These are phyloP conservation scores for Mastigias papua DNA, from an alignment of 30 jellyfish, hydroid and myxozoan species.

Conservation along the genomic window DNA sequence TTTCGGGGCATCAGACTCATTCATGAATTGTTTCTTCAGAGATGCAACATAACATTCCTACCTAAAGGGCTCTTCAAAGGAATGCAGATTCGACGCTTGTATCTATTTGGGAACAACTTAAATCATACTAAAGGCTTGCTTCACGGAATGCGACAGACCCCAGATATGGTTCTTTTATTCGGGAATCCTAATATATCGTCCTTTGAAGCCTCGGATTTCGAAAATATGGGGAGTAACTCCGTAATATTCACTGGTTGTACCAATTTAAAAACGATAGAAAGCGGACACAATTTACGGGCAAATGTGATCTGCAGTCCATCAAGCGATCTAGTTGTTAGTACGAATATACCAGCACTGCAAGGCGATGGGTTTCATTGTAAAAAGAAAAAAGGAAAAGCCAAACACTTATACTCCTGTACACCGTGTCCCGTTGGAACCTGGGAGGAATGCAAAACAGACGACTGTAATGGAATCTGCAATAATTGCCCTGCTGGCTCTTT, in stretches of 20 bases:
- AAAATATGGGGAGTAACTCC: conserved; percentile 16
- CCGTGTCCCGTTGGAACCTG: conserved; percentile 66
- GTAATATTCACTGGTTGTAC: conserved; percentile 26
- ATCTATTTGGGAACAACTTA: conserved; percentile 40
- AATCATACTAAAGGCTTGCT: conserved; percentile 23
- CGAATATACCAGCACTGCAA: not conserved
- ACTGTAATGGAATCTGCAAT: conserved; percentile 9
- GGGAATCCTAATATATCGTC: conserved; percentile 22
- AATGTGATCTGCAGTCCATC: conserved; percentile 51
- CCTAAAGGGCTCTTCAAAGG: conserved; percentile 34
- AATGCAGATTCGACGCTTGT: conserved; percentile 6
- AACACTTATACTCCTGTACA: not conserved
- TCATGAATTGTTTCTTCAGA: conserved; percentile 26
- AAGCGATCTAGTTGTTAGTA: not conserved
- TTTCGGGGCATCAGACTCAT: conserved; percentile 33
- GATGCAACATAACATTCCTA: conserved; percentile 6
- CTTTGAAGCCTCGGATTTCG: not conserved
- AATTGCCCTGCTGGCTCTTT: conserved; percentile 73
- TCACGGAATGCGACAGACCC: conserved; percentile 40
- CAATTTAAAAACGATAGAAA: conserved; percentile 8
- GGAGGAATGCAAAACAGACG: not conserved
- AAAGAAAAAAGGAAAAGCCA: too few relatives aligned
- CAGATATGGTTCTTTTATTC: conserved; percentile 37
- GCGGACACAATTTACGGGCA: not conserved
- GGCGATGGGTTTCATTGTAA: conserved; percentile 58